Percentiles rank a stretch among this genome's conserved stretches.
phyloP scores from a whole-genome alignment of 1,140 invertebrate species.

The Drosophila baimaii region DNA sequence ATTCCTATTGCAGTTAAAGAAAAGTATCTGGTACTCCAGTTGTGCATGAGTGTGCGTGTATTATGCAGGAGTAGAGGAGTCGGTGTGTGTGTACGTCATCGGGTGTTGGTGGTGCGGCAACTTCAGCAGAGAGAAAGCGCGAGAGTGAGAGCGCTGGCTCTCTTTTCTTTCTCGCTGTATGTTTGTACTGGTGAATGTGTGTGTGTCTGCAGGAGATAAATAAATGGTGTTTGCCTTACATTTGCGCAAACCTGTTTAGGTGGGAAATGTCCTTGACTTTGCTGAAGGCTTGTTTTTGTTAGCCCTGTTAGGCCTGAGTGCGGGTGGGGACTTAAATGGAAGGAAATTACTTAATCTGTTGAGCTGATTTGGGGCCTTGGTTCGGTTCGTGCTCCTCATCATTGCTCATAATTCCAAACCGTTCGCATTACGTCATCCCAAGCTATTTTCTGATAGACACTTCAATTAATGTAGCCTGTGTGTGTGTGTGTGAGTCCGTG shows the following conservation, averaged over 20 bases:
- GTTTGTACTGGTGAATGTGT: constrained; percentile 45
- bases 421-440: constrained; percentile 78
- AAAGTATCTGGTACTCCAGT: constrained; percentile 68
- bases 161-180: constrained; percentile 9
- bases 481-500: constrained; percentile 12
- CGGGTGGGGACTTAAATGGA: neutral
- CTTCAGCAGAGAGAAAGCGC: constrained; percentile 69
- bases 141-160: constrained; percentile 31
- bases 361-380: constrained; percentile 8
- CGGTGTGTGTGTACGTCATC: constrained; percentile 71
- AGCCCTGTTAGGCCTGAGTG: neutral
- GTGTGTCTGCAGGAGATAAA: constrained; percentile 10
- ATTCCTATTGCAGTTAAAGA: constrained; percentile 50
- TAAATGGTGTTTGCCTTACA: constrained; percentile 29
- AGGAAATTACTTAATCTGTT: neutral
- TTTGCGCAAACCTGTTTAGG: constrained; percentile 46
- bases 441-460: constrained; percentile 82
- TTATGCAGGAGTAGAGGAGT: constrained; percentile 34
- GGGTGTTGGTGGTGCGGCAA: constrained; percentile 71
- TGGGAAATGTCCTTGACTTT: constrained; percentile 72
- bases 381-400: constrained; percentile 28
- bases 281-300: constrained; percentile 4
- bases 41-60: constrained; percentile 36
- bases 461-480: constrained; percentile 72
- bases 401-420: constrained; percentile 73